phyloP scores from a whole-genome alignment of 2,888 invertebrate species.

The Iselma pallidipennis region DNA sequence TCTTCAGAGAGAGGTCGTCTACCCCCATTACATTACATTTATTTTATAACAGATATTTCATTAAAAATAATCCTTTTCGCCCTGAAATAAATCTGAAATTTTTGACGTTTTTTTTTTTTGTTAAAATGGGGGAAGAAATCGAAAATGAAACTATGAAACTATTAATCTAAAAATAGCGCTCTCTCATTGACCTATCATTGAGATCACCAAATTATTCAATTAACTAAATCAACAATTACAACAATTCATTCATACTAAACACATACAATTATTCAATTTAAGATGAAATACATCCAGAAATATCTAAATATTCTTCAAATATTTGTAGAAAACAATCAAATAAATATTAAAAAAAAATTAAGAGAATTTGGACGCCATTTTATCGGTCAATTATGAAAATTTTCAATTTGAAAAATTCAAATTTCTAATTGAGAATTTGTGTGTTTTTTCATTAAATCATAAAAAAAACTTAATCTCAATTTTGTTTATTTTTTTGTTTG shows the following conservation, averaged over 20 bases:
- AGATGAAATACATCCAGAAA: not conserved
- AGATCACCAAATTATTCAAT: conserved; percentile 10
- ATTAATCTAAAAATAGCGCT: not conserved
- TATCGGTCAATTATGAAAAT: not conserved
- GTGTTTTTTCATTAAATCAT: no score
- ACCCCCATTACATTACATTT: no score
- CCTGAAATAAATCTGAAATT: no score
- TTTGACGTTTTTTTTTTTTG: no score
- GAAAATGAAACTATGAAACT: no score
- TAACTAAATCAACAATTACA: conserved; percentile 4
- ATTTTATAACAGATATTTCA: no score
- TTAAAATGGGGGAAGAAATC: no score
- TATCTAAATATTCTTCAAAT: conserved; percentile 5
- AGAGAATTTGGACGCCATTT: not conserved
- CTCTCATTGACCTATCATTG: conserved; percentile 9
- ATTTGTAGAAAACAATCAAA: not conserved
- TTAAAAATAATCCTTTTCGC: no score
- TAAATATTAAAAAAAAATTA: not conserved
- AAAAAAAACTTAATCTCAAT: no score
- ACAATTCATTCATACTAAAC: not conserved
- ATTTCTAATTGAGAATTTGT: no score
- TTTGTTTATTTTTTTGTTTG: not conserved
- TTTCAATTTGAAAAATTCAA: no score
- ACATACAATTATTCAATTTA: not conserved
- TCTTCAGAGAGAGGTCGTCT: no score